Conservation (phyloP, 2,888 invertebrate species). For the Melolontha melolontha region DNA sequence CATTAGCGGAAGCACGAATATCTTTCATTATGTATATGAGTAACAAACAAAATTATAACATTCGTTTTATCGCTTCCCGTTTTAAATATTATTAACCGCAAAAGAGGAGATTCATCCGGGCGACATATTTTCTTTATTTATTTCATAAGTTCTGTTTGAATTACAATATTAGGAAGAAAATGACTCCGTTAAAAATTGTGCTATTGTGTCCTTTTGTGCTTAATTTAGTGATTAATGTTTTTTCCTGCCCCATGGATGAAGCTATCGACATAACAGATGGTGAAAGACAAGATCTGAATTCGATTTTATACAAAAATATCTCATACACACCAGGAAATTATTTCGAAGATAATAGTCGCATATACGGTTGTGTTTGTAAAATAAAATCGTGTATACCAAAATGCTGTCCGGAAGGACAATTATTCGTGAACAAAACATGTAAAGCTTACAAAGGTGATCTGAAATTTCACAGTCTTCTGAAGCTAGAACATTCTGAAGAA, state of each 20-base stretch:
- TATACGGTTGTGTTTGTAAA: conserved; percentile 21
- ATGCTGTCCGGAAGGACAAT: conserved; percentile 23
- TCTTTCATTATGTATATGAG: no score
- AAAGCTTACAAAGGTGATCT: conserved; percentile 24
- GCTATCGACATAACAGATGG: conserved; percentile 23
- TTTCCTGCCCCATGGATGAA: background rate
- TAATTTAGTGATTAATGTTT: background rate
- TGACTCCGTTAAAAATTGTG: no score
- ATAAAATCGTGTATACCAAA: conserved; percentile 19
- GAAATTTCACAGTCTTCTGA: background rate
- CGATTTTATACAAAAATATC: background rate
- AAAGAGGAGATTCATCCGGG: no score
- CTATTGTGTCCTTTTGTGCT: no score
- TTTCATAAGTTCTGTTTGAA: no score
- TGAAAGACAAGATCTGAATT: background rate
- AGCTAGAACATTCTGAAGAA: background rate
- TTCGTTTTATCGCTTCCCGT: no score
- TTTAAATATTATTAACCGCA: no score
- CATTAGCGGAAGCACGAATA: no score
- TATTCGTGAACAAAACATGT: conserved; percentile 22
- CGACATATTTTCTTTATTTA: no score
- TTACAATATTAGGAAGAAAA: no score
- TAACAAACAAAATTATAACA: no score
- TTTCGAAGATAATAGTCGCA: background rate
- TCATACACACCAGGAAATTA: conserved; percentile 4